phyloP scores from a whole-genome alignment of 2,797 vertebrate genomes.

The Spinus olivaceus region DNA sequence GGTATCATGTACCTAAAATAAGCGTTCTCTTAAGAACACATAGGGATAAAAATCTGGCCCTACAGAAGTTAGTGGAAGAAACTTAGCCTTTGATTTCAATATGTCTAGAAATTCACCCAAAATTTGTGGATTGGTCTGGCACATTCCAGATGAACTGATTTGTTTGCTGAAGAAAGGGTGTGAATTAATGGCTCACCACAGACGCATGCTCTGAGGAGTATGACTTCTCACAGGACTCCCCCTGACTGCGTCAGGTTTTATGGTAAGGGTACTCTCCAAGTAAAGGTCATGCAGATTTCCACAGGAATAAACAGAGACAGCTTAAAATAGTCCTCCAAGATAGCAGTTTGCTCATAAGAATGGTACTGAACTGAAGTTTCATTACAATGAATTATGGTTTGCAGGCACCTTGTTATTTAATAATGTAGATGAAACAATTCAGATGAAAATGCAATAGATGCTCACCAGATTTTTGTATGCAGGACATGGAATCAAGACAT shows the following conservation, averaged over 20 bases:
- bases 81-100: neutral
- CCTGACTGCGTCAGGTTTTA: neutral
- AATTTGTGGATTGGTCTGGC: neutral
- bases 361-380: neutral
- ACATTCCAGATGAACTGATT: neutral
- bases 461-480: neutral
- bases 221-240: neutral
- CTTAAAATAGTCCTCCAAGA: neutral
- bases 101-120: constrained; percentile 9
- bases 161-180: neutral
- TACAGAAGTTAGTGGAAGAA: neutral
- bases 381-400: neutral
- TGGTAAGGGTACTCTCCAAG: neutral
- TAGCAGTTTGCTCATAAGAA: neutral
- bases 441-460: neutral
- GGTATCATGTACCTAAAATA: neutral
- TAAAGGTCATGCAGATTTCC: neutral
- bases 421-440: neutral
- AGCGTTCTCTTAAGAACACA: neutral
- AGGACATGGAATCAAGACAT: neutral
- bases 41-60: constrained; percentile 26
- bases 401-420: neutral
- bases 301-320: neutral
- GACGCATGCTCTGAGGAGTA: neutral
- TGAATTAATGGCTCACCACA: neutral